Conservation (phyloP, 2,888 invertebrate genomes). For the Nomada fabriciana region DNA sequence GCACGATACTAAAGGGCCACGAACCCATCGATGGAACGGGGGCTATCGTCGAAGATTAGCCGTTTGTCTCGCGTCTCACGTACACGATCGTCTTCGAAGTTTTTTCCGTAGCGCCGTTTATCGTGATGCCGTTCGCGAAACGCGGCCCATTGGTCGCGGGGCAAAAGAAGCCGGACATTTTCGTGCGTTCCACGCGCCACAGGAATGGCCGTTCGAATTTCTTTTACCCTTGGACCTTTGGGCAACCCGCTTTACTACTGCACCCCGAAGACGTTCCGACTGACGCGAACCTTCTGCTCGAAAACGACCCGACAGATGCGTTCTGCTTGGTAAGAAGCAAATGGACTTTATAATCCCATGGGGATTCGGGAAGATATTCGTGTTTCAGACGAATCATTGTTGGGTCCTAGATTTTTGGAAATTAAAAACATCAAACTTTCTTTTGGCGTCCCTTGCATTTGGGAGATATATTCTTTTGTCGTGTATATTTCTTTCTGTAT, state of each 20-base stretch:
- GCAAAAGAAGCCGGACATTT: constrained; percentile 70
- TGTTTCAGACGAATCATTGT: no score
- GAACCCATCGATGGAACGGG: constrained; percentile 29
- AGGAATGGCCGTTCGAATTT: constrained; percentile 68
- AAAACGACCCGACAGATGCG: neutral
- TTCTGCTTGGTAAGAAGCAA: no score
- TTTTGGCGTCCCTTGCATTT: no score
- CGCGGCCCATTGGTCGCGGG: constrained; percentile 28
- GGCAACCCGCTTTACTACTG: constrained; percentile 47
- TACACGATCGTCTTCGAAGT: constrained; percentile 57
- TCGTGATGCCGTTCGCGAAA: constrained; percentile 54
- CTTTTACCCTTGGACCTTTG: constrained; percentile 62
- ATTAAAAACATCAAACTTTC: no score
- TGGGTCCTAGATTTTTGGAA: no score
- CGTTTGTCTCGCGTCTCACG: constrained; percentile 75
- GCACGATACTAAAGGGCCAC: constrained; percentile 3
- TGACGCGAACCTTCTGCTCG: constrained; percentile 42
- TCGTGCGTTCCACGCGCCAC: constrained; percentile 68
- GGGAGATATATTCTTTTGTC: no score
- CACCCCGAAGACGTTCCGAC: constrained; percentile 62
- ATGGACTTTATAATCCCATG: no score
- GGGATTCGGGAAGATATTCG: no score
- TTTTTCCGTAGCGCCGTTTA: constrained; percentile 58
- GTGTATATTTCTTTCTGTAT: no score
- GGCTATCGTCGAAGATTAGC: constrained; percentile 50